These are phyloP conservation scores for Drosophila robusta DNA, from an alignment of 2,888 invertebrate genomes.

Conservation along the genomic window DNA sequence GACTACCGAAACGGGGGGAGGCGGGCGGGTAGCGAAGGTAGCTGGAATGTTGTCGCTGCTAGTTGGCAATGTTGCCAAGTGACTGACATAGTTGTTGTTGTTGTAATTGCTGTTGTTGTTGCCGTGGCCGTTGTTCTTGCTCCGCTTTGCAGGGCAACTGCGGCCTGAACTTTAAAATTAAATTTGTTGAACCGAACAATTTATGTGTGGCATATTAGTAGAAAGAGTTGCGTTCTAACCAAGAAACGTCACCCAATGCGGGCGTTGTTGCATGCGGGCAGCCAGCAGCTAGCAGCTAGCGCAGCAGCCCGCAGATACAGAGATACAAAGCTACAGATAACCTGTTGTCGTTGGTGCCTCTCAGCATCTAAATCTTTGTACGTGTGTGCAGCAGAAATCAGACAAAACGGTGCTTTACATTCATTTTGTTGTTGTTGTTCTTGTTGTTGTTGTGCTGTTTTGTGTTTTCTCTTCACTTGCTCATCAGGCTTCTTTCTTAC, in stretches of 20 bases:
- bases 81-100: slow-evolving; percentile 70
- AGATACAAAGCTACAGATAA: slow-evolving; percentile 60
- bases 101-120: slow-evolving; percentile 37
- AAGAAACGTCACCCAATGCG: slow-evolving; percentile 49
- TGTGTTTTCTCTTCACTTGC: slow-evolving; percentile 30
- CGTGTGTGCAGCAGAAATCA: slow-evolving; percentile 42
- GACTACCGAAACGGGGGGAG: slow-evolving; percentile 21
- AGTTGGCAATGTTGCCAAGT: slow-evolving; percentile 77
- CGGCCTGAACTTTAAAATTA: slow-evolving; percentile 64
- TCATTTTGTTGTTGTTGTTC: slow-evolving; percentile 32
- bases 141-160: slow-evolving; percentile 50
- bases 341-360: slow-evolving; percentile 54
- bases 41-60: slow-evolving; percentile 78
- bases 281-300: slow-evolving; percentile 4
- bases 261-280: slow-evolving; percentile 69
- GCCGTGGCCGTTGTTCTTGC: slow-evolving; percentile 37
- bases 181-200: slow-evolving; percentile 68
- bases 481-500: slow-evolving; percentile 24
- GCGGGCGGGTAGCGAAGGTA: slow-evolving; percentile 43
- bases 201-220: slow-evolving; percentile 72
- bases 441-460: neutral
- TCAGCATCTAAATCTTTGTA: slow-evolving; percentile 34
- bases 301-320: slow-evolving; percentile 33
- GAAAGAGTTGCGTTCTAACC: slow-evolving; percentile 40
- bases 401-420: slow-evolving; percentile 77